A percentile compares a stretch with the other conserved stretches of the same genome.
phyloP scores from a whole-genome alignment of 2,888 invertebrate species.

The Eumacrocentrus americanus region DNA sequence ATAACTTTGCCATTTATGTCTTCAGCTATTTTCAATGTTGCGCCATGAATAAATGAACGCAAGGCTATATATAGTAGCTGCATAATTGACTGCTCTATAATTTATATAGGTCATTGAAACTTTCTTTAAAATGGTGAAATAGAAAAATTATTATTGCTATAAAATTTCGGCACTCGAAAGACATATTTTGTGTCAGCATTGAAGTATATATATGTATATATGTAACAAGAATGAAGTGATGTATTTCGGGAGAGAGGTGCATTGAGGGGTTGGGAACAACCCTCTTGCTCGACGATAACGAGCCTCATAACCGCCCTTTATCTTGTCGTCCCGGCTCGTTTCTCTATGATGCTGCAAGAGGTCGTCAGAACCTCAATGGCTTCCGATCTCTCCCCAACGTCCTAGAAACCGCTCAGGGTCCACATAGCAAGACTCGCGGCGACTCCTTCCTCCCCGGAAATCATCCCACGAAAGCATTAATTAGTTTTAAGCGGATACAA shows the following conservation, averaged over 20 bases:
- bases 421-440: not conserved
- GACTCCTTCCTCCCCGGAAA: constrained; percentile 5
- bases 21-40: no score
- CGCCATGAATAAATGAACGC: not conserved
- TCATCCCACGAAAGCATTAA: constrained; percentile 27
- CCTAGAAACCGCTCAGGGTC: constrained; percentile 29
- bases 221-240: not conserved
- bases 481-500: constrained; percentile 30
- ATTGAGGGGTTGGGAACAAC: not conserved
- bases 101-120: no score
- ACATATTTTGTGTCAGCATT: no score
- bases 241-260: not conserved
- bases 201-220: no score
- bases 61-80: no score
- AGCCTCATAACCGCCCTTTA: constrained; percentile 41
- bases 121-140: no score
- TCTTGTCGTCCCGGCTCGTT: constrained; percentile 25
- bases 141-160: no score
- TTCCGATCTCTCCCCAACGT: constrained; percentile 14
- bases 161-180: no score
- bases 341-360: constrained; percentile 14
- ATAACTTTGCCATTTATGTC: not conserved
- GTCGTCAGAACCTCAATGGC: constrained; percentile 7
- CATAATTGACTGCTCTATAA: no score
- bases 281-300: constrained; percentile 33